Conservation (phyloP, 2,113 vertebrate genomes). For the Leptobrachium leishanense region DNA sequence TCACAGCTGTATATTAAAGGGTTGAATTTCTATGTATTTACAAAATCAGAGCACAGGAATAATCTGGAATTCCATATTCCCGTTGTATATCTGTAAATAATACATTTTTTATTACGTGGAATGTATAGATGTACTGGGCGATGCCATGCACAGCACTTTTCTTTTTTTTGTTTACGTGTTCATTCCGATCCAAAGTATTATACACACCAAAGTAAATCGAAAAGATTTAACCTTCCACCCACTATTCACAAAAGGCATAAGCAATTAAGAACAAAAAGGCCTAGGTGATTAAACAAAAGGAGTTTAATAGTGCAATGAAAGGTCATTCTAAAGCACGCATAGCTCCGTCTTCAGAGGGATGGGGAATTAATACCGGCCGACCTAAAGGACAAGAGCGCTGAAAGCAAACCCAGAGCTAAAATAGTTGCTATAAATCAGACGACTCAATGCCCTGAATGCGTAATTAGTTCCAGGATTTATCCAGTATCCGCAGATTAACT, state of each 20-base stretch:
- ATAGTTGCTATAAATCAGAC: neutral
- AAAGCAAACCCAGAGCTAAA: neutral
- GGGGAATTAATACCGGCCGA: neutral
- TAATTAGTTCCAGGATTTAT: neutral
- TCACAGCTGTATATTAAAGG: neutral
- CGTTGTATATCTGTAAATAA: neutral
- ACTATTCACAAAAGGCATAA: neutral
- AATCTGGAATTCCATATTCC: neutral
- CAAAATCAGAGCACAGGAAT: neutral
- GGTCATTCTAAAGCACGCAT: neutral
- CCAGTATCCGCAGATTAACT: neutral
- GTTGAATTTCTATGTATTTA: conserved; percentile 6
- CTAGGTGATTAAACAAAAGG: neutral
- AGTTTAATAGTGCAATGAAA: neutral
- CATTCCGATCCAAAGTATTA: neutral
- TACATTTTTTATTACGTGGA: neutral
- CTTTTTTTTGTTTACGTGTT: too few species aligned
- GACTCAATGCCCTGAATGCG: neutral
- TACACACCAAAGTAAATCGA: neutral
- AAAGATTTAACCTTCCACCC: neutral
- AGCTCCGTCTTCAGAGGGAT: neutral
- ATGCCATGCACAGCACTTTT: too few species aligned
- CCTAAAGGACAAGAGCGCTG: neutral
- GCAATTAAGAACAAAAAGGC: neutral
- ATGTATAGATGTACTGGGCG: too few species aligned